These are phyloP conservation scores for Uloborus plumipes DNA, from an alignment of 2,888 invertebrate genomes.

Conservation along the genomic window DNA sequence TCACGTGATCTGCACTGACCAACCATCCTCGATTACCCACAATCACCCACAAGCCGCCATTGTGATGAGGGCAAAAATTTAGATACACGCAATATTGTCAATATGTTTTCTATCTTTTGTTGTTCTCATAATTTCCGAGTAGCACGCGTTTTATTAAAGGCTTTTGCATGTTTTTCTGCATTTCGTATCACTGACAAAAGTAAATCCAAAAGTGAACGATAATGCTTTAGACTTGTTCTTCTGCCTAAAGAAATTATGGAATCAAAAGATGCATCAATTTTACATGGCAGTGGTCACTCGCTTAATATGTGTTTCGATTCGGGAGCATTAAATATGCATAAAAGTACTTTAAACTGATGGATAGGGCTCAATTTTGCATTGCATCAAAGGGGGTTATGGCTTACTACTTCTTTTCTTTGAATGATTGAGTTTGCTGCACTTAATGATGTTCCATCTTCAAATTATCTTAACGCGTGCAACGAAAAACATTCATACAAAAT, in stretches of 20 bases:
- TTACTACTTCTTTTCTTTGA: no score
- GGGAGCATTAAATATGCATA: no score
- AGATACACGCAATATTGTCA: slow-evolving; percentile 40
- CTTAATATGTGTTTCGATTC: no score
- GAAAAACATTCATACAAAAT: no score
- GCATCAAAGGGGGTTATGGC: no score
- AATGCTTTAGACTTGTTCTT: slow-evolving; percentile 16
- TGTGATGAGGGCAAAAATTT: slow-evolving; percentile 17
- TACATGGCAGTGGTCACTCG: no score
- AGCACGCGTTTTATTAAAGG: slow-evolving; percentile 46
- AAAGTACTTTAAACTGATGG: no score
- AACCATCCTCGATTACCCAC: slow-evolving; percentile 26
- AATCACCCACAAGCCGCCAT: slow-evolving; percentile 49
- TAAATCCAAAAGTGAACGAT: slow-evolving; percentile 8
- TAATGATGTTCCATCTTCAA: no score
- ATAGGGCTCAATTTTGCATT: no score
- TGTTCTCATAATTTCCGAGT: slow-evolving; percentile 29
- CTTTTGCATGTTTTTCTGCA: slow-evolving; percentile 50
- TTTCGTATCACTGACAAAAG: slow-evolving; percentile 15
- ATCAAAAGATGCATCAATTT: no score
- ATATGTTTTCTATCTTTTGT: slow-evolving; percentile 35
- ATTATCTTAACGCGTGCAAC: no score
- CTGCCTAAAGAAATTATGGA: neutral
- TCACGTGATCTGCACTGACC: slow-evolving; percentile 40
- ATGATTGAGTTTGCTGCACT: no score